These are phyloP conservation scores for Sebastes hubbsi DNA, from an alignment of 2,797 vertebrate genomes.

Conservation along the genomic window DNA sequence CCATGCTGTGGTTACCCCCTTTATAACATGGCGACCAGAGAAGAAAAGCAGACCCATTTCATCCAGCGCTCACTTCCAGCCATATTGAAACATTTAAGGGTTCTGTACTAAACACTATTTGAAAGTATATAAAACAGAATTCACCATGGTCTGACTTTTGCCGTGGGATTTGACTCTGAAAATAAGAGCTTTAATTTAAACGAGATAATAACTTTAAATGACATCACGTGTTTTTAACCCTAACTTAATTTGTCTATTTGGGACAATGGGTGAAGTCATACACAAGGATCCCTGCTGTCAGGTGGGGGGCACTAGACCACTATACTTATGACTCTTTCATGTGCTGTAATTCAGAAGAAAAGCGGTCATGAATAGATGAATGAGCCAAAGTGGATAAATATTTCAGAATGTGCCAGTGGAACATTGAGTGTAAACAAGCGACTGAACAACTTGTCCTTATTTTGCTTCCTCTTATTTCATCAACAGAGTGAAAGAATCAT, in stretches of 20 bases:
- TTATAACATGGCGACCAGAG: conserved; percentile 42
- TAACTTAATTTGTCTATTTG: conserved; percentile 15
- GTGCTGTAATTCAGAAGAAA: conserved; percentile 64
- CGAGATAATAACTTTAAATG: conserved; percentile 49
- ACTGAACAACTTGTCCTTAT: conserved; percentile 15
- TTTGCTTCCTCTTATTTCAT: conserved; percentile 27
- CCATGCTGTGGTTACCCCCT: conserved; percentile 48
- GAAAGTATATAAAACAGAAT: conserved; percentile 58
- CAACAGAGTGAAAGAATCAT: not conserved
- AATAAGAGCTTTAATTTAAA: conserved; percentile 35
- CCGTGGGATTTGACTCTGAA: conserved; percentile 36
- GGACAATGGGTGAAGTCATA: conserved; percentile 51
- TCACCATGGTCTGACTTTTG: conserved; percentile 30
- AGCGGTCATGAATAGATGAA: conserved; percentile 69
- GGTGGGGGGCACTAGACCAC: conserved; percentile 30
- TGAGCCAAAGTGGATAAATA: conserved; percentile 61
- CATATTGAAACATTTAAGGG: conserved; percentile 63
- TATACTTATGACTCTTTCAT: conserved; percentile 60
- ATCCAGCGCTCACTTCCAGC: conserved; percentile 4
- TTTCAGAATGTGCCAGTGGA: conserved; percentile 57
- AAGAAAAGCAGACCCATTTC: conserved; percentile 42
- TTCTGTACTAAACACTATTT: conserved; percentile 51
- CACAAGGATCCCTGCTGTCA: conserved; percentile 43
- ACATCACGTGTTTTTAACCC: conserved; percentile 42
- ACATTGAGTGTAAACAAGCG: conserved; percentile 41